Evolutionary conservation across 2,888 invertebrate genomes (phyloP), one percentile per base, ranked within the genome.

Genomic region (Thelaira solivaga): DNA sequence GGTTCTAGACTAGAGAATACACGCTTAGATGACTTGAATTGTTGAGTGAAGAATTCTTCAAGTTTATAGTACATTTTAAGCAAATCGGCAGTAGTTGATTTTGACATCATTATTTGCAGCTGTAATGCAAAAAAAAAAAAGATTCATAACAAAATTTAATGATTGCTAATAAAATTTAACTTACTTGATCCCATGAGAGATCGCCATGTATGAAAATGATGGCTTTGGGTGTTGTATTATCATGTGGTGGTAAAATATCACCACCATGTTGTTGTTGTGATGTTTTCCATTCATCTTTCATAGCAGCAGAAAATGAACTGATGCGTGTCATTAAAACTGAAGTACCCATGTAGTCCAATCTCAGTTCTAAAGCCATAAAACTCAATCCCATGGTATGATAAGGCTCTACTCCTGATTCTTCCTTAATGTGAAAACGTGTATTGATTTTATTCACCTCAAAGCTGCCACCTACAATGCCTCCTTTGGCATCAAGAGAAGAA

Each of bases 261-360:
- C 31, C 47, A 8, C 39, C 47, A 29, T 45, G 53, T 72, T 88
- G 86, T 6, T 82, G 77, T 8, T 80, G 22, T 0, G 87, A 84
- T 0, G 88, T 92, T 84, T 94, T 93, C 97, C 97, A 98, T 89
- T 97, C 96, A 89, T 98, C 97, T 76, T 93, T 91, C 77, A 97
- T 91, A 68, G 93, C 93, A 0, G 96, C 94, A 61, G 93, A 93
- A 81, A 97, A 92, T 11, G 93, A 92, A 82, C 96, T 96, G 51
- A 97, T 95, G 57, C 97, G 91, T 8, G 94, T 94, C 94, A 99
- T 95, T 76, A 99, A 90, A 71, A 97, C 97, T 39, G 96, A 88
- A n/a, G 97, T 96, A 78, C 98, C 98, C 99, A 99, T 99, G 91
- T 99, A 99, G 90, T 99, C 99, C 73, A 99, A 90, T 18, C 98